phyloP scores from a whole-genome alignment of 1,140 invertebrate genomes.

The Ruditapes philippinarum region DNA sequence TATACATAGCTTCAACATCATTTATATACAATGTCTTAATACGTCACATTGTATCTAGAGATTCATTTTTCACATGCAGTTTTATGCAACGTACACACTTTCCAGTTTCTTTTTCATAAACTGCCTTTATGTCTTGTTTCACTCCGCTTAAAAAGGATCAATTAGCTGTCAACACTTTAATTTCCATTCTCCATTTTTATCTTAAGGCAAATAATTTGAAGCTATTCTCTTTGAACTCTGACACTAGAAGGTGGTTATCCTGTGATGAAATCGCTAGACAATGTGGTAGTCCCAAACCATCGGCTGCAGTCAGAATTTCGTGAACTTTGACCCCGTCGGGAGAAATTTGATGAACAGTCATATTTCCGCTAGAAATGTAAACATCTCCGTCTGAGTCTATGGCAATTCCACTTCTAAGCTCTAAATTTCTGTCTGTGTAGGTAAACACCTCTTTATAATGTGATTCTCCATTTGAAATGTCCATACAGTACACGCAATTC shows the following conservation, averaged over 20 bases:
- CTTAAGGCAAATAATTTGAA: conserved; percentile 35
- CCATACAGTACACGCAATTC: conserved; percentile 33
- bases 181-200: too few species aligned
- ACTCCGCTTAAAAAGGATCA: too few species aligned
- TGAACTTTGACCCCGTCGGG: conserved; percentile 1
- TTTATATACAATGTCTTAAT: too few species aligned
- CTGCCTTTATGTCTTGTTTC: too few species aligned
- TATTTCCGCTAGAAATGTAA: conserved; percentile 45
- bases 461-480: not conserved
- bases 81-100: too few species aligned
- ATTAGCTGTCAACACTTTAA: too few species aligned
- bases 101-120: too few species aligned
- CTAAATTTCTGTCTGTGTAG: conserved; percentile 37
- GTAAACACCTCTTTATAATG: not conserved
- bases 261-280: not conserved
- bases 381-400: conserved; percentile 30
- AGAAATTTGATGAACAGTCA: conserved; percentile 37
- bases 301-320: not conserved
- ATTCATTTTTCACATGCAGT: too few species aligned
- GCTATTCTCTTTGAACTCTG: conserved; percentile 44
- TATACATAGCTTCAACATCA: too few species aligned
- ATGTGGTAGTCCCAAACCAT: conserved; percentile 20
- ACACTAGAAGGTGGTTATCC: conserved; percentile 20
- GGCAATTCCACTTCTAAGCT: conserved; percentile 25
- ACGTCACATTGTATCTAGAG: too few species aligned